Base-by-base conservation (phyloP, 2,797 vertebrate species). In the Neostethus bicornis region DNA sequence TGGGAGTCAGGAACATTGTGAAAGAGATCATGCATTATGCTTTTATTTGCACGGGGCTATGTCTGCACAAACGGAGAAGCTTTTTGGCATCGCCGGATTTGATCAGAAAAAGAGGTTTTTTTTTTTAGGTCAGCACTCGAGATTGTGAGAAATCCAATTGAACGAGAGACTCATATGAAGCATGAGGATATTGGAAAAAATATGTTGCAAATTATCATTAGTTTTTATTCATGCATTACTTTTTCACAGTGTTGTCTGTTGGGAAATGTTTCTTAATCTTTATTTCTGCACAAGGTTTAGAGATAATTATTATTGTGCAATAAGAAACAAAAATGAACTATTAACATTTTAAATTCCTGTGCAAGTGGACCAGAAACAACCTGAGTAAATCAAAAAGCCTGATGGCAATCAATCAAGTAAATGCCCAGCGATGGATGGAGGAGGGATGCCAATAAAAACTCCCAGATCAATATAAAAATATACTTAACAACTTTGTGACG, bases 401-500 rank as follows among this genome's bases (percentile, higher is more conserved):
- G 43, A 53, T 53, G 25, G 58, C 46, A 62, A 61, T 70, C 43
- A 77, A 75, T 75, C 74, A 62, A 69, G 77, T 69, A 80, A 70
- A 52, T 72, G 32, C 57, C 66, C 35, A 39, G 44, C 51, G 50
- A 70, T 41, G 10, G 2, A 24, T 20, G 45, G 66, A 73, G 62
- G 55, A 12, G 34, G 73, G 71, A 68, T 61, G 39, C 57, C 65
- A 80, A 71, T 57, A 39, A 73, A 73, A 76, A 80, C 66, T 38
- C 42, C 42, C 60, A 67, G 54, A 78, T 78, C 73, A 46, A 58
- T 45, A 59, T 54, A 78, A 66, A 85, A 88, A 85, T 81, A 80
- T 86, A 88, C 80, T 85, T 84, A 77, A 71, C 58, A 79, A 86
- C 76, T 85, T 86, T 80, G 80, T 89, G 71, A 88, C 65, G 69